Conservation (phyloP, 1,140 invertebrate genomes). For the Penaeus japonicus region DNA sequence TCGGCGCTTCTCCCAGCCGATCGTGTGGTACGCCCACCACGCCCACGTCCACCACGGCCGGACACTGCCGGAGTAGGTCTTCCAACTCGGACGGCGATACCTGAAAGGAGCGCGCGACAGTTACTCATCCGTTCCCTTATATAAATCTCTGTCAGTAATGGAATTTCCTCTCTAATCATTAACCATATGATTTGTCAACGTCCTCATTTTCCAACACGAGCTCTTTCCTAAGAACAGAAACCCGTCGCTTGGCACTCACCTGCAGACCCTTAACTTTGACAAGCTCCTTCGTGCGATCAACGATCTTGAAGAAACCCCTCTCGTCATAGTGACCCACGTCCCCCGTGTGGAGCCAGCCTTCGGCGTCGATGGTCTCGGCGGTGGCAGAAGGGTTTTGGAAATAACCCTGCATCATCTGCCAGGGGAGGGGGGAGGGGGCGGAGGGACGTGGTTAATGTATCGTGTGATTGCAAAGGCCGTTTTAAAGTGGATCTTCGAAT, state of each 20-base stretch:
- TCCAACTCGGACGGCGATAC: constrained; percentile 61
- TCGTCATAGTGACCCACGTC: constrained; percentile 80
- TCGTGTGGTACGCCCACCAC: constrained; percentile 66
- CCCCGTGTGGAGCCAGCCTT: constrained; percentile 82
- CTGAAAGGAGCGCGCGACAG: not conserved
- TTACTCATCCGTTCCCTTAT: constrained; percentile 39
- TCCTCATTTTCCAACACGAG: not conserved
- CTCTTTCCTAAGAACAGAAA: not conserved
- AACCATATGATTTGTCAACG: not conserved
- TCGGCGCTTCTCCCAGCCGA: constrained; percentile 65
- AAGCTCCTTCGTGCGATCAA: constrained; percentile 76
- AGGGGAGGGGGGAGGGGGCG: not conserved
- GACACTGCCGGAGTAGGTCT: constrained; percentile 62
- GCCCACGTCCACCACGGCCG: constrained; percentile 65
- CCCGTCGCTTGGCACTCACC: not conserved
- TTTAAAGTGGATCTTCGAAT: no score
- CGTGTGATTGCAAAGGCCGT: no score
- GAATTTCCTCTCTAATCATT: not conserved
- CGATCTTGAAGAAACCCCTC: constrained; percentile 78
- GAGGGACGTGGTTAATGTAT: not conserved
- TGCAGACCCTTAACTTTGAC: not conserved
- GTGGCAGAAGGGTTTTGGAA: constrained; percentile 71
- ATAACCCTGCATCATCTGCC: constrained; percentile 11
- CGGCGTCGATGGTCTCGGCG: constrained; percentile 73
- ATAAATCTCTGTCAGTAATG: constrained; percentile 52